Base-by-base conservation (phyloP, 2,888 invertebrate species). In the Chloromyia formosa region DNA sequence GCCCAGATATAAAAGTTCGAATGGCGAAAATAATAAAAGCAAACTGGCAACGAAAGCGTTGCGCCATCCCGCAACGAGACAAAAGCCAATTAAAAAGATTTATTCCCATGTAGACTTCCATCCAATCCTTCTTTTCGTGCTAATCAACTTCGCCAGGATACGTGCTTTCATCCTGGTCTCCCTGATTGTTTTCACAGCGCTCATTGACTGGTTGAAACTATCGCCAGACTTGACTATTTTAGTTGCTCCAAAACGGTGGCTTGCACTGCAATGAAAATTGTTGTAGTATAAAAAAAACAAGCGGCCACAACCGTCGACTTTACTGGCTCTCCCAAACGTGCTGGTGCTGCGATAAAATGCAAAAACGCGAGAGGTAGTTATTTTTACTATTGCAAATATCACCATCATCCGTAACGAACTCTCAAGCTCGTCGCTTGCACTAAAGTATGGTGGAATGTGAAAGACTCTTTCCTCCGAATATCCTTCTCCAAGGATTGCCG, bases 61-160 rank as follows among this genome's bases (percentile, higher is more conserved):
- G 35, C 73, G 58, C 61, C 54, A 56, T 66, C 58, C 22, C 62
- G 40, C 35, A 64, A 64, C 73, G 62, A 73, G 73, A 73, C 73
- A 73, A 73, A 73, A 73, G 73, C 35, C 73, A 73, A 73, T 73
- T 73, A 73, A 73, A 73, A 73, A 73, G 73, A 73, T 73, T 73
- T 73, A 73, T 73, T 62, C 54, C 18, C 62, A 18, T 73, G 73
- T 73, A n/a, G 27, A 35, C 27, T 53, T n/a, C 62, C 62, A 73
- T 73, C 64, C 27, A 62, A 73, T 73, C 54, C 73, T 73, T 73
- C 61, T 62, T 49, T 35, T 49, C 61, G 61, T 49, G 49, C 58
- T 42, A 73, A 61, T 61, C 73, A 61, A 42, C 27, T 18, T 22
- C 53, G 40, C 49, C 16, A 40, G 56, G 40, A 20, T 35, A 40